Evolutionary conservation across 2,888 invertebrate species (phyloP).

Genomic region (Drosophila histrio): DNA sequence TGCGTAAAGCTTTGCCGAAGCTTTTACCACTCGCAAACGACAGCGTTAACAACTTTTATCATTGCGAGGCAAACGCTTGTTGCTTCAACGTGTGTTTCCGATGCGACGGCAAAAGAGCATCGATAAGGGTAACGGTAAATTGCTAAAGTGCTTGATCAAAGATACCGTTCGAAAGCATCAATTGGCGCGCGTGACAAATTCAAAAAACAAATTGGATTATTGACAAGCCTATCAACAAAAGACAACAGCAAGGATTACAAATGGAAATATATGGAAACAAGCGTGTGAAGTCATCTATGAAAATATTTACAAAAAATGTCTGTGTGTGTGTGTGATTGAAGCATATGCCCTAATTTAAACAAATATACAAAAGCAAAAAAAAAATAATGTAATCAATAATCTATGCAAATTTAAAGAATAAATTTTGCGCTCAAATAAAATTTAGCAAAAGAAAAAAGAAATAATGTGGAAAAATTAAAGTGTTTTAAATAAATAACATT

Average conservation of each 20-base stretch:
- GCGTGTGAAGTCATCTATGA: not conserved
- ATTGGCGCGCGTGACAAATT: conserved; percentile 32
- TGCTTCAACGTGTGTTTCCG: conserved; percentile 53
- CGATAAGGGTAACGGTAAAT: conserved; percentile 17
- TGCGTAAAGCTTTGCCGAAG: conserved; percentile 12
- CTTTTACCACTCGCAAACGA: conserved; percentile 27
- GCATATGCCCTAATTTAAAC: not conserved
- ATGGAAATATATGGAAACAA: conserved; percentile 3
- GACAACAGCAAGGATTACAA: not conserved
- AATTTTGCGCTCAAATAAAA: no score
- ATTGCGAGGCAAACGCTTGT: conserved; percentile 67
- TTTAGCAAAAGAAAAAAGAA: not conserved
- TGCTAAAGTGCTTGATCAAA: not conserved
- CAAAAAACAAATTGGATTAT: not conserved
- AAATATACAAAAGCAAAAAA: not conserved
- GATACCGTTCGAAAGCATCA: conserved; percentile 24
- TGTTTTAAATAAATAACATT: no score
- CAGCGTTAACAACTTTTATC: conserved; percentile 62
- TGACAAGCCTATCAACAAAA: not conserved
- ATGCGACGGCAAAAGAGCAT: not conserved
- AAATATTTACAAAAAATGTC: conserved; percentile 1
- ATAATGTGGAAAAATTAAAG: not conserved
- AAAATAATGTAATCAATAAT: not conserved
- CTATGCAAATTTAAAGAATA: not conserved
- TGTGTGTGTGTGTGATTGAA: not conserved